Evolutionary conservation across 1,140 invertebrate species (phyloP).

Genomic region (Camponotus pennsylvanicus): DNA sequence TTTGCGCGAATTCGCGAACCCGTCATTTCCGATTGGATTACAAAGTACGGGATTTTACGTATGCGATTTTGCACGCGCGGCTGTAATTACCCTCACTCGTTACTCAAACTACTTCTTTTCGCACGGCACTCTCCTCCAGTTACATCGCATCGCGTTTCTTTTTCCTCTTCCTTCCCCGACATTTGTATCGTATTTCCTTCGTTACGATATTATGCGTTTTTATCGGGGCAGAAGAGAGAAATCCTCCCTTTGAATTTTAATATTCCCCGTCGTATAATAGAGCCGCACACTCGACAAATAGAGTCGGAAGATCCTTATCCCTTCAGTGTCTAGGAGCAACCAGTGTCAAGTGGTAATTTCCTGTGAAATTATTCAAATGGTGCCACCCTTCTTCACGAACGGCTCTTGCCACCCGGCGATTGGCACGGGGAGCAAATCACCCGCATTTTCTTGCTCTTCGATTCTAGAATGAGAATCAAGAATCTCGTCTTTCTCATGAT

Average conservation of each 20-base stretch:
- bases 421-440: conserved; percentile 50
- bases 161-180: conserved; percentile 44
- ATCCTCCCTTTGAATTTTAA: conserved; percentile 43
- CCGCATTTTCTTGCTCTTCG: conserved; percentile 58
- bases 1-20: conserved; percentile 22
- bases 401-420: conserved; percentile 54
- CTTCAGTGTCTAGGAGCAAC: conserved; percentile 71
- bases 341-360: conserved; percentile 77
- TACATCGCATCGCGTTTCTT: conserved; percentile 23
- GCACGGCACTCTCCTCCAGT: conserved; percentile 4
- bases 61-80: conserved; percentile 27
- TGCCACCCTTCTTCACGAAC: conserved; percentile 48
- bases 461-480: conserved; percentile 30
- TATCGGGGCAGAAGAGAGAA: neutral
- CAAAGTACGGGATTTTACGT: conserved; percentile 41
- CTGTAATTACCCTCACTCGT: conserved; percentile 54
- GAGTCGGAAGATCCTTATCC: conserved; percentile 40
- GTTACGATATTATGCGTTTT: conserved; percentile 46
- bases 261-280: conserved; percentile 41
- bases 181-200: conserved; percentile 52
- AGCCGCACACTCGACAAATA: conserved; percentile 46
- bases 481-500: conserved; percentile 21
- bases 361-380: conserved; percentile 78
- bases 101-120: conserved; percentile 45
- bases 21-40: conserved; percentile 36